Conservation (phyloP, 2,113 vertebrate genomes). For the Himantopus leucocephalus region DNA sequence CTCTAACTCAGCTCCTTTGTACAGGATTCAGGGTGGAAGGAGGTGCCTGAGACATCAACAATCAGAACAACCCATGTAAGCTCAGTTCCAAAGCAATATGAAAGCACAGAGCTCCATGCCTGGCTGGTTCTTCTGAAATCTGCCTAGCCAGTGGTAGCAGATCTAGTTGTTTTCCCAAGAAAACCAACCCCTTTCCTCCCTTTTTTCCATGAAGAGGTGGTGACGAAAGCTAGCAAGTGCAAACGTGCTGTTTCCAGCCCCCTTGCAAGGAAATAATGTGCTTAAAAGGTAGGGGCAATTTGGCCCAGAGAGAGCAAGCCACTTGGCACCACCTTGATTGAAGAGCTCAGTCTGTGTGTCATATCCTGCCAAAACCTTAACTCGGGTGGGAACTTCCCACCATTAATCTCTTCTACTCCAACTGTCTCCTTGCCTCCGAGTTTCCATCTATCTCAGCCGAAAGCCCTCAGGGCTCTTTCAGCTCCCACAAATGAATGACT, state of each 20-base stretch:
- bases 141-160: neutral
- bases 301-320: neutral
- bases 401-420: slow-evolving; percentile 15
- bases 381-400: slow-evolving; percentile 27
- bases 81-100: neutral
- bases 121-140: neutral
- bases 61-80: neutral
- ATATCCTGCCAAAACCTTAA: slow-evolving; percentile 13
- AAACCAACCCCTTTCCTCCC: neutral
- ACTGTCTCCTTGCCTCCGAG: neutral
- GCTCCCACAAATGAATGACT: neutral
- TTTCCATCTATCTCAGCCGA: neutral
- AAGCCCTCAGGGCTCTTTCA: neutral
- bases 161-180: neutral
- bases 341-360: neutral
- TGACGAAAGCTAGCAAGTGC: neutral
- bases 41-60: neutral
- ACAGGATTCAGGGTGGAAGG: neutral
- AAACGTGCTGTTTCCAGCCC: neutral
- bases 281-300: neutral
- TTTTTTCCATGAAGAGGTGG: neutral
- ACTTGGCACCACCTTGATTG: neutral
- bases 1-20: neutral
- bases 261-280: neutral
- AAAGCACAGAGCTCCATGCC: neutral